Conservation (phyloP, 2,113 vertebrate species). For the Aepyceros melampus region DNA sequence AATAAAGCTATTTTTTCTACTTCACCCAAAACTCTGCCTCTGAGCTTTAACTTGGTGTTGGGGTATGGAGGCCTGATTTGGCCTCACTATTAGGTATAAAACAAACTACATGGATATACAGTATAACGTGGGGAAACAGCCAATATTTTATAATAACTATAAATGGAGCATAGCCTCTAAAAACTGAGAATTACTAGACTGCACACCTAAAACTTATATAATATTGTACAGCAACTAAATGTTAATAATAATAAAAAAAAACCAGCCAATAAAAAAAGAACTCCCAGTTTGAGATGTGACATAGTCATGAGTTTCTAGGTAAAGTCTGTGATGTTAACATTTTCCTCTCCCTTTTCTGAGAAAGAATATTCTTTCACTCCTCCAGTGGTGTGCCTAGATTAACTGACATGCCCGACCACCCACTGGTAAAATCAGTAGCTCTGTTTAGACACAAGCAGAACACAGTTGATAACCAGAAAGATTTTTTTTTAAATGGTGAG, state of each 20-base stretch:
- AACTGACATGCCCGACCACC: fast-evolving
- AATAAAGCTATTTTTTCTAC: not conserved
- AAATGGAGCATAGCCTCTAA: not conserved
- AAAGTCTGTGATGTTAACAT: not conserved
- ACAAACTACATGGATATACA: too few relatives aligned
- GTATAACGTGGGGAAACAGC: not conserved
- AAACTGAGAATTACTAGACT: not conserved
- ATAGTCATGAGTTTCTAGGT: not conserved
- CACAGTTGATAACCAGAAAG: not conserved
- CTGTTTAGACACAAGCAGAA: not conserved
- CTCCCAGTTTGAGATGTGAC: not conserved
- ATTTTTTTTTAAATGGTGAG: not conserved
- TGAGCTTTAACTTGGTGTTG: not conserved
- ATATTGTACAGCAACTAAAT: not conserved
- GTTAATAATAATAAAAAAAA: not conserved
- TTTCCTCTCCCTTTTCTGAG: not conserved
- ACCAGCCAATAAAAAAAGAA: not conserved
- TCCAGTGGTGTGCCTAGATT: not conserved
- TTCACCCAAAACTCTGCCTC: not conserved
- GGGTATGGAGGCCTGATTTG: not conserved
- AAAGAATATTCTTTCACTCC: not conserved
- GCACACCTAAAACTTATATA: not conserved
- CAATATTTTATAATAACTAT: not conserved
- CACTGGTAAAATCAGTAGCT: not conserved
- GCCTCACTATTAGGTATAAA: not conserved